These are phyloP conservation scores for Strigamia crassipes DNA, from an alignment of 2,888 invertebrate species.

Conservation along the genomic window DNA sequence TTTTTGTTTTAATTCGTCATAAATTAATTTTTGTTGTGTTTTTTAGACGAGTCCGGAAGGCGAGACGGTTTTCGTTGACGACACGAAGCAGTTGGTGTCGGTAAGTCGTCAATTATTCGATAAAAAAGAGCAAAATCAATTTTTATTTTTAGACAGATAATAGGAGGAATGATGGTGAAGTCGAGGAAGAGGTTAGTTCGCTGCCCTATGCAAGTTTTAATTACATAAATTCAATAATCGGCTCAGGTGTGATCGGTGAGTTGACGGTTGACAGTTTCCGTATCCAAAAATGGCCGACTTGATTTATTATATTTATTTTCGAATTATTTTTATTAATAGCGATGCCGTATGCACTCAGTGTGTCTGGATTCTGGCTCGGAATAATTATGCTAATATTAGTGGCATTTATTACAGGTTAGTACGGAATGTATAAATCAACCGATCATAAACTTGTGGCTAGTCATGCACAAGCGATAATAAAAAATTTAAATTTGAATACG, in stretches of 20 bases:
- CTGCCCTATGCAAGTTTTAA: constrained; percentile 81
- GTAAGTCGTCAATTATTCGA: neutral
- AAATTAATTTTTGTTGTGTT: neutral
- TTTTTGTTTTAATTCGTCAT: neutral
- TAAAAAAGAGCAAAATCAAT: too few species aligned
- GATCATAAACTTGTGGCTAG: too few species aligned
- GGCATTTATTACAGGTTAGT: constrained; percentile 69
- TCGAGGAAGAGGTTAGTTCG: constrained; percentile 67
- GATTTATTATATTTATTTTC: constrained; percentile 4
- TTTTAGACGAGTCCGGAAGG: constrained; percentile 33
- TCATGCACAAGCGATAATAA: too few species aligned
- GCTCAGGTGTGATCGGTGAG: constrained; percentile 77
- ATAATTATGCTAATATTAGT: constrained; percentile 71
- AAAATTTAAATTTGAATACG: too few species aligned
- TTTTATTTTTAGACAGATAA: neutral
- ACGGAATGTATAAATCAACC: too few species aligned
- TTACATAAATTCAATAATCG: constrained; percentile 85
- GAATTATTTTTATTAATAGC: constrained; percentile 58
- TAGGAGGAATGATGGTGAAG: constrained; percentile 45
- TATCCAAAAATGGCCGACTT: neutral
- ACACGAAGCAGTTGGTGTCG: neutral
- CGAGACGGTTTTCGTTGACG: neutral
- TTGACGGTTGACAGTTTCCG: neutral
- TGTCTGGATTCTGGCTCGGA: constrained; percentile 79
- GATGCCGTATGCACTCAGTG: constrained; percentile 78